Percentiles rank a stretch among this genome's conserved stretches.
Conservation (phyloP, 2,888 invertebrate genomes). For the Eupelmus urozonus region DNA sequence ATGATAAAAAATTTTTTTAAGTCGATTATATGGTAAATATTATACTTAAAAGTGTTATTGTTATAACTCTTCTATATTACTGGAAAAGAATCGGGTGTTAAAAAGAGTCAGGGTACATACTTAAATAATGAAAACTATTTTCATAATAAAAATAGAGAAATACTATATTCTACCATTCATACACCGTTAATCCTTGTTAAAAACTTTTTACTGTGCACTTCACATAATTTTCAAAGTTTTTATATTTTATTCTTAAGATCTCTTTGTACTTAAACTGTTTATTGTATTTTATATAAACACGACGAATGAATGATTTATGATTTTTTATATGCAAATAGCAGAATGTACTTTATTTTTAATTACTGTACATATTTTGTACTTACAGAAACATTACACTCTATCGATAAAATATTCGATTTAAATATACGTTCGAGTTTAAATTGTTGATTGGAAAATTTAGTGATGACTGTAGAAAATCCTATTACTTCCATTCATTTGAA, state of each 20-base stretch:
- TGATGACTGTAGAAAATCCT: too few species aligned
- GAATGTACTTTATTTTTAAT: too few species aligned
- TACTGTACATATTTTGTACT: background rate
- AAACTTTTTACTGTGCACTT: slow-evolving; percentile 19
- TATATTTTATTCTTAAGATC: slow-evolving; percentile 29
- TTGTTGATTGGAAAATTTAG: background rate
- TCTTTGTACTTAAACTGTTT: slow-evolving; percentile 48
- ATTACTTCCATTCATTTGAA: background rate
- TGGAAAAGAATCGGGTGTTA: slow-evolving; percentile 17
- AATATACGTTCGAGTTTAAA: slow-evolving; percentile 15
- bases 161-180: slow-evolving; percentile 5
- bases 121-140: slow-evolving; percentile 17
- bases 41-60: slow-evolving; percentile 20
- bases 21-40: too few species aligned
- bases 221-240: slow-evolving; percentile 18
- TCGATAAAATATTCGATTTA: background rate
- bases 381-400: background rate
- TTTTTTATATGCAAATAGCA: slow-evolving; percentile 21
- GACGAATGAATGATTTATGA: slow-evolving; percentile 18
- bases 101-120: slow-evolving; percentile 19
- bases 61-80: slow-evolving; percentile 11
- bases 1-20: too few species aligned
- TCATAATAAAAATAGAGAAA: background rate
- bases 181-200: slow-evolving; percentile 32
- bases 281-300: slow-evolving; percentile 24